Percentiles rank a stretch among this genome's conserved stretches.
These are phyloP conservation scores for Bombylius major DNA, from an alignment of 2,888 invertebrate genomes.

Conservation along the genomic window DNA sequence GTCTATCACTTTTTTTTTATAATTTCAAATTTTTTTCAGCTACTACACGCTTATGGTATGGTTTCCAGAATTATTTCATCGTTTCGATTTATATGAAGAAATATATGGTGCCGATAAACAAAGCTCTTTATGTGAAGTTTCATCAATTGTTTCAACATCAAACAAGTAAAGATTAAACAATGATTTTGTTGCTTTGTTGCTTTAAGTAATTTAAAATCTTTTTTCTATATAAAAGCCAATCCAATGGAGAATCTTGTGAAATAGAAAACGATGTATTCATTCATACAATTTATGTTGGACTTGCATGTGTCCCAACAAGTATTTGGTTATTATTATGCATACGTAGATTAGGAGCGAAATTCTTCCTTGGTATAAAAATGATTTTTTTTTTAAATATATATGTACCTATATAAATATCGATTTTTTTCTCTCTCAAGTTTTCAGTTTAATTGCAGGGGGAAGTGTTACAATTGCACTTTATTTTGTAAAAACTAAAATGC, in stretches of 20 bases:
- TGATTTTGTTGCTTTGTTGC: too few relatives aligned
- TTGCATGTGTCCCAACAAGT: slow-evolving; percentile 69
- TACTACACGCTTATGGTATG: slow-evolving; percentile 87
- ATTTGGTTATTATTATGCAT: slow-evolving; percentile 67
- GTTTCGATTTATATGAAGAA: slow-evolving; percentile 63
- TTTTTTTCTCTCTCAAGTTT: slow-evolving; percentile 40
- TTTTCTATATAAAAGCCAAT: background rate
- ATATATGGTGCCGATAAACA: slow-evolving; percentile 47
- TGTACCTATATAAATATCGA: too few relatives aligned
- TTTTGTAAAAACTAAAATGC: slow-evolving; percentile 55
- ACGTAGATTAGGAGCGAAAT: slow-evolving; percentile 66
- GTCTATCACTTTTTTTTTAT: background rate
- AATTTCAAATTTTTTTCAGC: slow-evolving; percentile 38
- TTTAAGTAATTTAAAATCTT: too few relatives aligned
- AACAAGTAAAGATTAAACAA: background rate
- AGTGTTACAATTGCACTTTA: slow-evolving; percentile 61
- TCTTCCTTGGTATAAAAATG: slow-evolving; percentile 51
- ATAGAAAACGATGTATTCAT: slow-evolving; percentile 56
- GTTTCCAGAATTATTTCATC: slow-evolving; percentile 80
- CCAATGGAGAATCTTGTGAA: slow-evolving; percentile 19
- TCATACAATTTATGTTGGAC: slow-evolving; percentile 65
- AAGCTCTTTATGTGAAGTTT: slow-evolving; percentile 67
- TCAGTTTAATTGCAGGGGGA: slow-evolving; percentile 60
- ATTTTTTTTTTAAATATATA: too few relatives aligned
- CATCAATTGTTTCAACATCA: slow-evolving; percentile 42